These are phyloP conservation scores for Tor tambroides DNA, from an alignment of 2,113 vertebrate species.

Conservation along the genomic window DNA sequence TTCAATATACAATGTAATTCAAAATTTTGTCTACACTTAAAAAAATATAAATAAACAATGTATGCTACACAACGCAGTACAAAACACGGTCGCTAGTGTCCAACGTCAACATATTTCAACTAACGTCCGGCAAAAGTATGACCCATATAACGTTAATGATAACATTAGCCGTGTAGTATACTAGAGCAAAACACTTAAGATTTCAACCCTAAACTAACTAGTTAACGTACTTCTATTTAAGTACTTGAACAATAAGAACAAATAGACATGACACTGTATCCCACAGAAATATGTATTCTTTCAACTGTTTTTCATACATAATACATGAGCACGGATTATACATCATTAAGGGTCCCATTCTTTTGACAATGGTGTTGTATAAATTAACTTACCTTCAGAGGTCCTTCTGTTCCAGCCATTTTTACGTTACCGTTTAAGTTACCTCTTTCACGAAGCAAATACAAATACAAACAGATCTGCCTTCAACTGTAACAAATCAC, in stretches of 20 bases:
- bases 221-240: no score
- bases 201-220: no score
- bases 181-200: no score
- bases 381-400: constrained; percentile 70
- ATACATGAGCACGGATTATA: no score
- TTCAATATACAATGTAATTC: neutral
- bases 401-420: constrained; percentile 66
- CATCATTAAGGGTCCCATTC: no score
- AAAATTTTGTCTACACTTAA: neutral
- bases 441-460: neutral
- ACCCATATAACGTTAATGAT: neutral
- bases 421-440: constrained; percentile 12
- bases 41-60: neutral
- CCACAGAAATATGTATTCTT: neutral
- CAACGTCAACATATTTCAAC: neutral
- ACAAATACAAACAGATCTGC: neutral
- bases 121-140: neutral
- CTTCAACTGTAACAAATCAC: neutral
- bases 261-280: neutral
- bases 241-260: neutral
- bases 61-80: neutral
- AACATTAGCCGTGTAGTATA: neutral
- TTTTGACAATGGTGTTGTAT: neutral
- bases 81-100: neutral
- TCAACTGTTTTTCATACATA: no score